Evolutionary conservation across 64 coral and sea anemone genomes (phyloP), one percentile per base, ranked within the genome.

Genomic region (Dendronephthya gigantea): DNA sequence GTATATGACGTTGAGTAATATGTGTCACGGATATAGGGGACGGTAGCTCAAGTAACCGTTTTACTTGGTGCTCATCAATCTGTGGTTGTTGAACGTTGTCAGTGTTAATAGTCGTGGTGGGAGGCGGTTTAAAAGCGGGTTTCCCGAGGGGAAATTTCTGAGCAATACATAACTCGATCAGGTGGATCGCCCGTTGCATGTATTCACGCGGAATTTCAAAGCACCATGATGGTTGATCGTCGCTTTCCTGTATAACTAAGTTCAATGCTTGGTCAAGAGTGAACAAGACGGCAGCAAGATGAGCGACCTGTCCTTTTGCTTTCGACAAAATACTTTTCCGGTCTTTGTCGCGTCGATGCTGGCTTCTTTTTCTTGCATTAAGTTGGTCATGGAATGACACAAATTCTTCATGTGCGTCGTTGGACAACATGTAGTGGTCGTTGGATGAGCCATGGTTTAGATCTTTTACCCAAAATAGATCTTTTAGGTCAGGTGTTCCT

Each of bases 131-230:
- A 11, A 70, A 72, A 17, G 50, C 47, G 59, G 75, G 90, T 37
- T 91, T 87, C 9, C 90, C 90, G 22, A 91, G 90, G 7, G 90
- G 84, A 91, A 82, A 68, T 69, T 91, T 91, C 39, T 91, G 90
- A 34, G 35, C 81, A 87, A 87, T 91, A 81, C 84, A 87, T 50
- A 91, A 91, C 84, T 91, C 55, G 74, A 87, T 91, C 0, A 91
- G 85, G 14, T 36, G 45, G 39, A 87, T 65, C 10, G 85, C 85
- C 43, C 83, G 81, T 39, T 83, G 58, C n/a, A 91, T 87, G 39
- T 68, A 87, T 39, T 83, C 49, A 31, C 82, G 82, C 45, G 85
- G 84, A 50, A 91, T 91, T 81, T 83, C 75, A 39, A 70, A 91
- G 34, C 29, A 68, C 75, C 76, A 87, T 72, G 59, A 30, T 5